phyloP scores from a whole-genome alignment of 2,797 vertebrate genomes.

The Ceryle rudis region DNA sequence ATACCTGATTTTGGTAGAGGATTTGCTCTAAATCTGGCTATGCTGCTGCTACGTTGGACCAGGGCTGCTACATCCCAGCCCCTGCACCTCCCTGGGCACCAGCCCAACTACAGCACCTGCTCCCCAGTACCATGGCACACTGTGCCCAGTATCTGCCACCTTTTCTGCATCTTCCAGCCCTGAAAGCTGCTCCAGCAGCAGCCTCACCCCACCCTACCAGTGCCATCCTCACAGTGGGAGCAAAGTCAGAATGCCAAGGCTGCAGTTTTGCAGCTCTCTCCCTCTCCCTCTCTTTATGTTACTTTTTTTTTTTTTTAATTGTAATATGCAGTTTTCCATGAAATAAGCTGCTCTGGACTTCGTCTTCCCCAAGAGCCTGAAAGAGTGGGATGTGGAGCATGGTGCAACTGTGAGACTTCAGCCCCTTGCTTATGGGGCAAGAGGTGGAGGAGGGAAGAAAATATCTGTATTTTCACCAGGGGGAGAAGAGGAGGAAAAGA shows the following conservation, averaged over 20 bases:
- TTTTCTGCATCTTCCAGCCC: not conserved
- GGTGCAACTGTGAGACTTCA: not conserved
- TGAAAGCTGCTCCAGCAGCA: not conserved
- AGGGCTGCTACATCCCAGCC: not conserved
- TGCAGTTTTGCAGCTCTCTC: not conserved
- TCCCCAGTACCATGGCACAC: rapidly evolving
- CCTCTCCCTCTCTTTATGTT: not conserved
- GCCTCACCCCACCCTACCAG: rapidly evolving
- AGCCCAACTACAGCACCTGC: not conserved
- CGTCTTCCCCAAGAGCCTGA: not conserved
- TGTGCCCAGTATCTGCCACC: not conserved
- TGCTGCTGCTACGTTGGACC: rapidly evolving
- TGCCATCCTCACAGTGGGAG: not conserved
- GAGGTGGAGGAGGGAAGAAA: not conserved
- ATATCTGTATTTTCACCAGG: not conserved
- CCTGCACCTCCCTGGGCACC: not conserved
- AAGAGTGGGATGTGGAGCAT: not conserved
- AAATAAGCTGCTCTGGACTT: constrained; percentile 20
- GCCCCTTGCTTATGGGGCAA: not conserved
- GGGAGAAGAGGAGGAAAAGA: not conserved
- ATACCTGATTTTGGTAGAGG: not conserved
- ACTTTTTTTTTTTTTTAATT: not conserved
- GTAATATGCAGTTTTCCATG: not conserved
- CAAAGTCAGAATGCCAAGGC: not conserved
- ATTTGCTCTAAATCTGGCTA: not conserved